These are phyloP conservation scores for Micromesistius poutassou DNA, from an alignment of 2,797 vertebrate genomes.

Conservation along the genomic window DNA sequence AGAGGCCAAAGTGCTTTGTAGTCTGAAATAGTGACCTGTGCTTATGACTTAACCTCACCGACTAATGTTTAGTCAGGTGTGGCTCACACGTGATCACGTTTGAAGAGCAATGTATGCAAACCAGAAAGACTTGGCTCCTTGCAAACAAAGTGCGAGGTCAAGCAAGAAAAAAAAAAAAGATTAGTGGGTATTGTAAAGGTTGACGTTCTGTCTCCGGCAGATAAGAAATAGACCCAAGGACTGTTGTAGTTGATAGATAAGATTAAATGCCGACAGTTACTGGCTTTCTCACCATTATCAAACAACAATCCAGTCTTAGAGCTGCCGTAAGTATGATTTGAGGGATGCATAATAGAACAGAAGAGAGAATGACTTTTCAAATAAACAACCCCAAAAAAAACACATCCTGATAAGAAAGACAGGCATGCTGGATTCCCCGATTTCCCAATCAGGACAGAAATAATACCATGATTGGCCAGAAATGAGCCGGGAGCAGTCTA, in stretches of 20 bases:
- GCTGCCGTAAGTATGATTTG: conserved; percentile 13
- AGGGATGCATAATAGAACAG: conserved; percentile 32
- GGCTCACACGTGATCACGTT: neutral
- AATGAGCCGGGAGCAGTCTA: neutral
- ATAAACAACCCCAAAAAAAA: conserved; percentile 5
- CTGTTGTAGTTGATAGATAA: conserved; percentile 29
- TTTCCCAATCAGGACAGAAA: neutral
- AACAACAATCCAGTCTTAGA: conserved; percentile 28
- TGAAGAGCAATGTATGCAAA: neutral
- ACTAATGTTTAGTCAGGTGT: conserved; percentile 1
- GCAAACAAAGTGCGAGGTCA: conserved; percentile 20
- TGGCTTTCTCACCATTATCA: conserved; percentile 39
- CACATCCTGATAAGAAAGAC: neutral
- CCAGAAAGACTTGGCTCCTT: conserved; percentile 18
- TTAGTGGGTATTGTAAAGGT: conserved; percentile 18
- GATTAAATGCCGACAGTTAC: conserved; percentile 31
- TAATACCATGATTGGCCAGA: neutral
- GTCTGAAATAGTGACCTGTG: neutral
- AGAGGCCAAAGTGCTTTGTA: neutral
- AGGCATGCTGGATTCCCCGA: neutral
- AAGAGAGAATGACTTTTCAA: conserved; percentile 31
- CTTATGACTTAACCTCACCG: neutral
- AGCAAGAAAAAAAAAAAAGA: conserved; percentile 21
- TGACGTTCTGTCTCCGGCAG: conserved; percentile 22
- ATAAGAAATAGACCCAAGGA: conserved; percentile 37